Percentiles rank a stretch among this genome's conserved stretches.
Conservation (phyloP, 2,113 vertebrate species). For the Phaethornis superciliosus region DNA sequence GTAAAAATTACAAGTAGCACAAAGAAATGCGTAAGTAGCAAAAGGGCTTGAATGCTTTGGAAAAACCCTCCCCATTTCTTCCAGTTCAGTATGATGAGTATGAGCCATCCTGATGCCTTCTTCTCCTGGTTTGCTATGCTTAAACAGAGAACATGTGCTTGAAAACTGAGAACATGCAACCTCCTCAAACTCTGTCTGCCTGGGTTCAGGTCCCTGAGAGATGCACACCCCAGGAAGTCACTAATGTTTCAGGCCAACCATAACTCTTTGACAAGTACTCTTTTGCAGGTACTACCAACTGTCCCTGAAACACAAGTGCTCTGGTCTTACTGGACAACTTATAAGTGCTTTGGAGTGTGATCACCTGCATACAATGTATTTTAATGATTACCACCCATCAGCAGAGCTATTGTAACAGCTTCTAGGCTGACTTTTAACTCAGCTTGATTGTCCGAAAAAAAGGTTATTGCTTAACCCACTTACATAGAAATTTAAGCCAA, state of each 20-base stretch:
- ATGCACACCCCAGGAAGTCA: not conserved
- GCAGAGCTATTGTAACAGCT: not conserved
- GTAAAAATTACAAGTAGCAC: not conserved
- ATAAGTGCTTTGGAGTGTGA: not conserved
- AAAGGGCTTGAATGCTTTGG: not conserved
- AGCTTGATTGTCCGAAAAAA: not conserved
- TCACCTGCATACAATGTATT: not conserved
- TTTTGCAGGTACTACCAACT: fast-evolving
- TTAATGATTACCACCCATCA: not conserved
- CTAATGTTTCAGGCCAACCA: not conserved
- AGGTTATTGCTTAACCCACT: not conserved
- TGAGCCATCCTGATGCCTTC: not conserved
- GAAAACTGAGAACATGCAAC: not conserved
- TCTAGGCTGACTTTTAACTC: not conserved
- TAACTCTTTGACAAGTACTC: not conserved
- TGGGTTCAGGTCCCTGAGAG: not conserved
- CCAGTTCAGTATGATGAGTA: not conserved
- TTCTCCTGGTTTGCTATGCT: not conserved
- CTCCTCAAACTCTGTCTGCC: not conserved
- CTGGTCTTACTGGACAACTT: not conserved
- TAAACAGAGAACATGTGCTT: not conserved
- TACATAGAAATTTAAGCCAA: not conserved
- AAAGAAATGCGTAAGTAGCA: not conserved
- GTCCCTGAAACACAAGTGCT: not conserved
- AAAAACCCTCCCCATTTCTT: not conserved